phyloP scores from a whole-genome alignment of 2,888 invertebrate genomes.

The Thera obeliscata region DNA sequence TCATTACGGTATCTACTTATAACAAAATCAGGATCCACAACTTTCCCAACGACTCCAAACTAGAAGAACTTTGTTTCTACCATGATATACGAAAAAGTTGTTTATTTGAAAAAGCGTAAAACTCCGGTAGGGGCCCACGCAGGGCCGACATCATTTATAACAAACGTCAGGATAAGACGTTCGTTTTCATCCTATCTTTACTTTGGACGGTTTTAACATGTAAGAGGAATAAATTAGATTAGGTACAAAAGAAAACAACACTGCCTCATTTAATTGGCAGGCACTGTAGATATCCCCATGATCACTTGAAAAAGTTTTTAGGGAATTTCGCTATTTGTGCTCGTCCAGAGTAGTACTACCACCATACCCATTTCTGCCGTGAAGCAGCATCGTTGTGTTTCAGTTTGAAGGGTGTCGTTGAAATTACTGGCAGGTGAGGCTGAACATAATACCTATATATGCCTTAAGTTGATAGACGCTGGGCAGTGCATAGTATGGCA shows the following conservation, averaged over 20 bases:
- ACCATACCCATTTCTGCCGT: too few relatives aligned
- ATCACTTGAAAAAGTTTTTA: too few relatives aligned
- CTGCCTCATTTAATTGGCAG: too few relatives aligned
- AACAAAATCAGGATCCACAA: neutral
- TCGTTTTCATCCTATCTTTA: slow-evolving; percentile 61
- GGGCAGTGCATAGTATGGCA: too few relatives aligned
- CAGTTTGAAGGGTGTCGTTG: too few relatives aligned
- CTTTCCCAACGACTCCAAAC: slow-evolving; percentile 22
- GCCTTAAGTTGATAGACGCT: too few relatives aligned
- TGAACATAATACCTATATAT: too few relatives aligned
- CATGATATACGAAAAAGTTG: slow-evolving; percentile 56
- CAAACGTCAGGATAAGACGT: slow-evolving; percentile 64
- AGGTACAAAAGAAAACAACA: neutral
- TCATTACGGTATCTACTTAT: neutral
- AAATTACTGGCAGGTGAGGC: too few relatives aligned
- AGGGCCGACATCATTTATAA: slow-evolving; percentile 71
- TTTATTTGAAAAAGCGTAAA: slow-evolving; percentile 57
- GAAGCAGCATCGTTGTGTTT: too few relatives aligned
- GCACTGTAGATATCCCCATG: too few relatives aligned
- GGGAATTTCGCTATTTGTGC: too few relatives aligned
- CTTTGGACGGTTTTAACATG: slow-evolving; percentile 45
- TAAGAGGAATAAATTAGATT: slow-evolving; percentile 6
- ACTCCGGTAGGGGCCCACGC: slow-evolving; percentile 48
- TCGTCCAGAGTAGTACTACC: too few relatives aligned
- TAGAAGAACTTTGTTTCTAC: slow-evolving; percentile 22